Conservation (phyloP, 1,140 invertebrate genomes). For the Diorhabda sublineata region DNA sequence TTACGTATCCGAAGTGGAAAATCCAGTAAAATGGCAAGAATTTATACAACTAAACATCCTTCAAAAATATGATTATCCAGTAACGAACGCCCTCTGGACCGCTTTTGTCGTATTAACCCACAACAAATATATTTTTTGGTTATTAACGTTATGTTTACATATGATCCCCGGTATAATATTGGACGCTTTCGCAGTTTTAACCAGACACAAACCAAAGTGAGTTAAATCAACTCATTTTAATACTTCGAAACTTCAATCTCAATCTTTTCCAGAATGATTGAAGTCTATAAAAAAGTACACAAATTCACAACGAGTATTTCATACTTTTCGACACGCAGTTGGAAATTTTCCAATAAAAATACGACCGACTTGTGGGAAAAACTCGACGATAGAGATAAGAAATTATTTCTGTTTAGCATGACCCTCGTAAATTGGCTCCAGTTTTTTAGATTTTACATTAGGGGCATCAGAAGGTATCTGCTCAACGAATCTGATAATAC, state of each 20-base stretch:
- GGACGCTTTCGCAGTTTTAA: constrained; percentile 51
- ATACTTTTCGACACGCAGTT: constrained; percentile 69
- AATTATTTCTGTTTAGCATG: constrained; percentile 67
- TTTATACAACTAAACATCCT: constrained; percentile 53
- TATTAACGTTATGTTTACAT: constrained; percentile 53
- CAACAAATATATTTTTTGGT: constrained; percentile 40
- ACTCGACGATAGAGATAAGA: constrained; percentile 55
- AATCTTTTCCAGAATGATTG: constrained; percentile 54
- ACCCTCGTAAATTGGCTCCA: constrained; percentile 56
- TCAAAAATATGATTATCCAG: constrained; percentile 52
- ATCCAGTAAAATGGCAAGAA: constrained; percentile 63
- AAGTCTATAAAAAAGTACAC: constrained; percentile 70
- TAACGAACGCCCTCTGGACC: constrained; percentile 56
- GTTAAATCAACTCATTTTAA: constrained; percentile 6
- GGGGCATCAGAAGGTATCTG: constrained; percentile 56
- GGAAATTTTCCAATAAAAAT: constrained; percentile 67
- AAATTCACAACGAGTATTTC: constrained; percentile 65
- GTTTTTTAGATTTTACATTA: constrained; percentile 56
- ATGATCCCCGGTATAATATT: constrained; percentile 58
- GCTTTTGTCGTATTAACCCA: constrained; percentile 51
- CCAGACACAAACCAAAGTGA: constrained; percentile 59
- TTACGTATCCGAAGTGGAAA: constrained; percentile 64
- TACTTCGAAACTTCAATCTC: not conserved
- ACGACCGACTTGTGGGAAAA: constrained; percentile 55
- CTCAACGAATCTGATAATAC: constrained; percentile 59